Evolutionary conservation across 2,888 invertebrate genomes (phyloP).

Genomic region (Tetragnatha montana): DNA sequence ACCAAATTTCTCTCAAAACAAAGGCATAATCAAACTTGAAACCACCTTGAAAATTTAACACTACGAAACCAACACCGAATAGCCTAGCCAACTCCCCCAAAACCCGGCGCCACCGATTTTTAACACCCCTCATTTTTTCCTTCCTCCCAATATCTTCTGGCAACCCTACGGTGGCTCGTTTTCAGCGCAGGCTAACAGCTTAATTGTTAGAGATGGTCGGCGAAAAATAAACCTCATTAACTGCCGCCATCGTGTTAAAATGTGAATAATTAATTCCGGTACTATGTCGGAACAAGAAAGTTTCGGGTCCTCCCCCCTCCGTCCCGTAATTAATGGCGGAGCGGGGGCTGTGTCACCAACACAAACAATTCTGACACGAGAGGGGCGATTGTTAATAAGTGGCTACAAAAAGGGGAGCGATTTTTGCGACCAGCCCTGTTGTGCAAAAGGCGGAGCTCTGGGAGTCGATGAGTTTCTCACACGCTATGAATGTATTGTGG

Average conservation of each 20-base stretch:
- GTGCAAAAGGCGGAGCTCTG: too few species aligned
- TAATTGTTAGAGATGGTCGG: conserved; percentile 62
- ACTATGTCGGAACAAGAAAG: conserved; percentile 67
- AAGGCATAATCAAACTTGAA: too few species aligned
- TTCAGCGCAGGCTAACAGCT: conserved; percentile 59
- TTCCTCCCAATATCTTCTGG: background rate
- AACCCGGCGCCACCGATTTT: too few species aligned
- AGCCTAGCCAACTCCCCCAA: too few species aligned
- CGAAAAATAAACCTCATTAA: conserved; percentile 68
- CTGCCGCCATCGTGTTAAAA: conserved; percentile 67
- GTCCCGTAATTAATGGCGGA: conserved; percentile 56
- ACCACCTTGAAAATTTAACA: too few species aligned
- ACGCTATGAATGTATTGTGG: too few species aligned
- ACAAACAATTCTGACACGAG: conserved; percentile 62
- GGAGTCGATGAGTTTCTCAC: too few species aligned
- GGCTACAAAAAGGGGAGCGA: conserved; percentile 49
- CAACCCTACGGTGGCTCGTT: conserved; percentile 45
- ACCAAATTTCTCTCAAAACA: too few species aligned
- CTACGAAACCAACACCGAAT: too few species aligned
- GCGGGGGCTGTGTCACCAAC: conserved; percentile 44
- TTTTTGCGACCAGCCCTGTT: conserved; percentile 6
- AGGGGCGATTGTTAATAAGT: conserved; percentile 57
- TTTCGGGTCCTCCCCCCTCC: conserved; percentile 9
- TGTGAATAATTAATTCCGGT: conserved; percentile 70
- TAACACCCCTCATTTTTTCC: background rate